phyloP scores from a whole-genome alignment of 2,113 vertebrate genomes.

The Clupea harengus region DNA sequence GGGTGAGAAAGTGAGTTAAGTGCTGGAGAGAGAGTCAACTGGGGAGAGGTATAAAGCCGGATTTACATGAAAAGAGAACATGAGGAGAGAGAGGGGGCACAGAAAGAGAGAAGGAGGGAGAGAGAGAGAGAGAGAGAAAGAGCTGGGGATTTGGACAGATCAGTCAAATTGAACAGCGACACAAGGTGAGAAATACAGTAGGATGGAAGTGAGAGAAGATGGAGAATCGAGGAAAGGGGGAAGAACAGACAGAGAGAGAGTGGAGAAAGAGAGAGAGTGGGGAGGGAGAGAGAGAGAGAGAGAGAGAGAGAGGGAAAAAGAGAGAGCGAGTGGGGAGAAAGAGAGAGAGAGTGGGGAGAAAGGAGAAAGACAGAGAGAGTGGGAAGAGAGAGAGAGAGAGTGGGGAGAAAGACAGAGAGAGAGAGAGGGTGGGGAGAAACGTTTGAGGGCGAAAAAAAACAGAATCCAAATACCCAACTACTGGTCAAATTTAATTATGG shows the following conservation, averaged over 20 bases:
- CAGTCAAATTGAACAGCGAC: too few relatives aligned
- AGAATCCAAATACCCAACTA: too few relatives aligned
- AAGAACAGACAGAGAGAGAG: background rate
- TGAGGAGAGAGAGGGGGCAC: background rate
- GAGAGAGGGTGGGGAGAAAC: background rate
- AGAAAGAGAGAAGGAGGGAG: constrained; percentile 1
- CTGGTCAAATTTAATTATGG: too few relatives aligned
- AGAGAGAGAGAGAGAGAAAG: background rate
- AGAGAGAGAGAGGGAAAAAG: too few relatives aligned
- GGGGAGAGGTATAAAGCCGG: background rate
- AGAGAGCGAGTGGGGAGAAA: too few relatives aligned
- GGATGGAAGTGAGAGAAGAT: background rate
- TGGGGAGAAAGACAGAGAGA: too few relatives aligned
- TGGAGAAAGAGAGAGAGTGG: background rate
- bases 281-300: background rate
- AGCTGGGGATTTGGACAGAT: background rate
- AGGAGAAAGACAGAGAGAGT: background rate
- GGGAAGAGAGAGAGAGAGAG: too few relatives aligned
- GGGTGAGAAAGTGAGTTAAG: background rate
- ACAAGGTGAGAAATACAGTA: too few relatives aligned
- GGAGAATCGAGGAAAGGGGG: background rate
- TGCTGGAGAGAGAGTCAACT: background rate
- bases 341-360: background rate
- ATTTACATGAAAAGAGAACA: constrained; percentile 5
- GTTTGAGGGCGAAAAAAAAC: too few relatives aligned